These are phyloP conservation scores for Thryonomys swinderianus DNA, from an alignment of 2,113 vertebrate genomes.

Conservation along the genomic window DNA sequence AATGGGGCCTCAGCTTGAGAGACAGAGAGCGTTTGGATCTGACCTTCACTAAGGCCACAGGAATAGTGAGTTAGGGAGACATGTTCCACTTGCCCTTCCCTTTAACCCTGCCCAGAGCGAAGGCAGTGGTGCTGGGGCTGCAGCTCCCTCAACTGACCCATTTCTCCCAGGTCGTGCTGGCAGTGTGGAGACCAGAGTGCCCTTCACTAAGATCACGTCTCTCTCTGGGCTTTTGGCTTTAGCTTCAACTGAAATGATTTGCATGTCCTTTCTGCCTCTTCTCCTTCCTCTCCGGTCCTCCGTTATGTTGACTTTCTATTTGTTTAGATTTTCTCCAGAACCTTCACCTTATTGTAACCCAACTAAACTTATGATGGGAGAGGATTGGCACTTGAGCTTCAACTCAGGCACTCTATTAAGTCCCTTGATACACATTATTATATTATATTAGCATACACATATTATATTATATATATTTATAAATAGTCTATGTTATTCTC, in stretches of 20 bases:
- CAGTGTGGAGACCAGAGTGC: not conserved
- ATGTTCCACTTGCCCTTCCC: conserved; percentile 45
- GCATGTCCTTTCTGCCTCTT: not conserved
- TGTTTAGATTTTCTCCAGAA: not conserved
- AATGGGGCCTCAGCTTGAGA: conserved; percentile 15
- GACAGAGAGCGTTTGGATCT: conserved; percentile 16
- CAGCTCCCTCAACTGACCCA: conserved; percentile 26
- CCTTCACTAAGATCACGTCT: conserved; percentile 2
- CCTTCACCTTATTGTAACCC: not conserved
- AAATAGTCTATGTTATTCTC: not conserved
- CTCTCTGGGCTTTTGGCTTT: conserved; percentile 26
- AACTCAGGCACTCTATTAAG: not conserved
- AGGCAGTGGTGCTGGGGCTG: not conserved
- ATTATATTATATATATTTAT: not conserved
- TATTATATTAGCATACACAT: not conserved
- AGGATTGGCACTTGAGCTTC: conserved; percentile 23
- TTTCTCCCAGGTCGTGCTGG: conserved; percentile 21
- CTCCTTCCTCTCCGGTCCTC: not conserved
- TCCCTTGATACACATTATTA: not conserved
- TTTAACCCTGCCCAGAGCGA: conserved; percentile 23
- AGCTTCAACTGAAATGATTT: conserved; percentile 48
- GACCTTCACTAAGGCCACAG: conserved; percentile 57
- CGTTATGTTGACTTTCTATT: not conserved
- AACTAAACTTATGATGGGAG: not conserved
- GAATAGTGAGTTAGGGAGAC: not conserved